Evolutionary conservation across 2,888 invertebrate species (phyloP), one percentile per base, ranked within the genome.

Genomic region (Pyrrhia umbra): DNA sequence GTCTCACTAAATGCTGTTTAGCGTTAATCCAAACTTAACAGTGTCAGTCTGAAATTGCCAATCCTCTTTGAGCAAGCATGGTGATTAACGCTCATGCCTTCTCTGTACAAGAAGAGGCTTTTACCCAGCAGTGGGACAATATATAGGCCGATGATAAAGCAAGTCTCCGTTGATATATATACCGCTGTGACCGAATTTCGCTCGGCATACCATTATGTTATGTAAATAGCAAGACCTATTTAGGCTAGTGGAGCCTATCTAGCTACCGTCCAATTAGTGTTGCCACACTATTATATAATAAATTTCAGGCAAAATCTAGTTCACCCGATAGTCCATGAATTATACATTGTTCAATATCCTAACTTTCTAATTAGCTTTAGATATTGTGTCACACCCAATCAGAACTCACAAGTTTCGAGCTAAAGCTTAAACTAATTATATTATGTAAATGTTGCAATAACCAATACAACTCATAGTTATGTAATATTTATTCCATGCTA

Each of bases 401-500:
- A 42, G 13, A 27, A 40, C 6, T 50, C 20, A 8, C 2, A 20
- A 45, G 13, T 55, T 68, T 13, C 16, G 18, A 3, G 13, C 10
- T 42, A 8, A n/a, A 27, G 54, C 34, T 47, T 47, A n/a, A 61
- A 52, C 52, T 55, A 68, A 68, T 68, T 50, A 55, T 68, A n/a
- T 62, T 68, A 68, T 68, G 69, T 51, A 68, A 68, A 68, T 68
- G 8, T 0, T 40, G 13, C 37, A 25, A 16, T 16, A 43, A 39
- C 8, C n/a, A n/a, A n/a, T n/a, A n/a, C n/a, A n/a, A n/a, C n/a
- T n/a, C n/a, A n/a, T n/a, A n/a, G n/a, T n/a, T n/a, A n/a, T n/a
- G n/a, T n/a, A n/a, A n/a, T n/a, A n/a, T n/a, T n/a, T n/a, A n/a
- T n/a, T n/a, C n/a, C n/a, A n/a, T n/a, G n/a, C n/a, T n/a, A n/a